These are phyloP conservation scores for Adela reaumurella DNA, from an alignment of 2,888 invertebrate genomes.

Conservation along the genomic window DNA sequence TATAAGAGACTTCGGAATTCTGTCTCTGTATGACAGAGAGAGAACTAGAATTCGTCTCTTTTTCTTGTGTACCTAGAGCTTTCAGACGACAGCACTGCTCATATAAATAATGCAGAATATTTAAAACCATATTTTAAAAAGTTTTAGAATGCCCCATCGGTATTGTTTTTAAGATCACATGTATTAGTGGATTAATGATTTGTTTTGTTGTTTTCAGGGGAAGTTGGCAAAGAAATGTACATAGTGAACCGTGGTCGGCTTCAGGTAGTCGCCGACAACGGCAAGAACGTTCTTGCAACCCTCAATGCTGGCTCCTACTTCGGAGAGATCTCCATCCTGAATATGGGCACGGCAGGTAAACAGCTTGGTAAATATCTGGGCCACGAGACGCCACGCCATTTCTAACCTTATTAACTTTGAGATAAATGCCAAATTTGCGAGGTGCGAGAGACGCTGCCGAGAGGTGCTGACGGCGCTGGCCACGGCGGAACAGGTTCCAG, in stretches of 20 bases:
- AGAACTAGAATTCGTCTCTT: no score
- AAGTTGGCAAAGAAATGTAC: conserved; percentile 99
- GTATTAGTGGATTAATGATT: conserved; percentile 6
- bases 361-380: conserved; percentile 88
- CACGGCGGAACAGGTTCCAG: conserved; percentile 46
- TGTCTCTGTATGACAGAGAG: no score
- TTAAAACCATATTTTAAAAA: no score
- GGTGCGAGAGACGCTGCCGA: conserved; percentile 54
- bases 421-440: conserved; percentile 33
- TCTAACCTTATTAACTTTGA: conserved; percentile 23
- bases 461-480: conserved; percentile 51
- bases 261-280: conserved; percentile 93
- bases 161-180: no score
- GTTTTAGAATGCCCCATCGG: no score
- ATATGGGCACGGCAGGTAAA: conserved; percentile 99
- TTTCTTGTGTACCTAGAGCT: no score
- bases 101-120: no score
- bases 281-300: conserved; percentile 93
- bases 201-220: conserved; percentile 62
- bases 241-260: conserved; percentile 95
- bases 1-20: no score
- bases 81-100: no score
- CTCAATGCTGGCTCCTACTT: conserved; percentile 99
- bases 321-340: conserved; percentile 99
- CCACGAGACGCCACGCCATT: conserved; percentile 59